Percentiles rank a stretch among this genome's conserved stretches.
These are phyloP conservation scores for Valencia hispanica DNA, from an alignment of 2,797 vertebrate genomes.

Conservation along the genomic window DNA sequence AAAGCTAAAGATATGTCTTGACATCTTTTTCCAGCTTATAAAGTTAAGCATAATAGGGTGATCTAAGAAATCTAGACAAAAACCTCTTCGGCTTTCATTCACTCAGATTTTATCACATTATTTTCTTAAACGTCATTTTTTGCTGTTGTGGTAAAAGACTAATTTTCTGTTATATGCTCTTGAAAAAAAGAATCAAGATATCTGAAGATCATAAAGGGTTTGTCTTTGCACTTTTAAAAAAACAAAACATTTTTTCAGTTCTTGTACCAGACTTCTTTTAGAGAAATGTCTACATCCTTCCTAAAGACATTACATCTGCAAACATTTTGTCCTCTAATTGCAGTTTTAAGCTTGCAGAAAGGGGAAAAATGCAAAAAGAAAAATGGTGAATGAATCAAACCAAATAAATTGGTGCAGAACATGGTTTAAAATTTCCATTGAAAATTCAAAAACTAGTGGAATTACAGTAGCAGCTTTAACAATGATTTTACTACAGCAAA, in stretches of 20 bases:
- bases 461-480: too few species aligned
- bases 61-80: not conserved
- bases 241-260: not conserved
- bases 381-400: not conserved
- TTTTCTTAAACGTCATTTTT: not conserved
- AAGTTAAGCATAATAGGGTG: not conserved
- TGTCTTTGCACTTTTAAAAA: not conserved
- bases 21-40: not conserved
- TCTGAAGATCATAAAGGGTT: not conserved
- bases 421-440: too few species aligned
- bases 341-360: not conserved
- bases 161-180: not conserved
- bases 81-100: not conserved
- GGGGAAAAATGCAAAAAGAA: not conserved
- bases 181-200: not conserved
- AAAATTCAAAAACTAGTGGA: too few species aligned
- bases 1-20: not conserved
- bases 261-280: not conserved
- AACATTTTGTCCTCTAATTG: not conserved
- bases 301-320: not conserved
- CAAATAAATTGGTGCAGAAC: not conserved
- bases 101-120: not conserved
- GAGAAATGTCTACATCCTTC: not conserved
- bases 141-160: not conserved
- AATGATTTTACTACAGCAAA: too few species aligned